Percentiles rank a stretch among this genome's conserved stretches.
These are phyloP conservation scores for Coenobita brevimanus DNA, from an alignment of 1,140 invertebrate species.

Conservation along the genomic window DNA sequence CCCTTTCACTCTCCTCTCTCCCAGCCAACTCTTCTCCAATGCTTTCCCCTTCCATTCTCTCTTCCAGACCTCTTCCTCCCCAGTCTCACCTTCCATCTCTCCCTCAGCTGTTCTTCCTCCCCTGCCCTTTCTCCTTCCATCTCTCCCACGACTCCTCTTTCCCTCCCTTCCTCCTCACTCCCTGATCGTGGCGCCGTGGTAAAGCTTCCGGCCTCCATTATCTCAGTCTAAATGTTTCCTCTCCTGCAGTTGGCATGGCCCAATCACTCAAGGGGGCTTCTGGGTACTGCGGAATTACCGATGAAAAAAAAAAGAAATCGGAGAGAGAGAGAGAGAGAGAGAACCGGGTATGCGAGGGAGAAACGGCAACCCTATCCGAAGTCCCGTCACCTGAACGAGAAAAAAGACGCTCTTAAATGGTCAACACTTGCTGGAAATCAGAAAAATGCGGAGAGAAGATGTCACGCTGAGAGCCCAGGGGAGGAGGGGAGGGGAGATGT, in stretches of 20 bases:
- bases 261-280: too few relatives aligned
- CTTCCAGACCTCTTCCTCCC: not conserved
- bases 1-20: not conserved
- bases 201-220: too few relatives aligned
- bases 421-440: slow-evolving; percentile 64
- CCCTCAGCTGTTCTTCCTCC: not conserved
- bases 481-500: slow-evolving; percentile 1
- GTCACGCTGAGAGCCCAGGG: slow-evolving; percentile 53
- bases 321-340: not conserved
- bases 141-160: not conserved
- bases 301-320: not conserved
- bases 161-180: not conserved
- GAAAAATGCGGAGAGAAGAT: slow-evolving; percentile 65
- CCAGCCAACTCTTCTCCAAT: not conserved
- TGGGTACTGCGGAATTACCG: too few relatives aligned
- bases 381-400: not conserved
- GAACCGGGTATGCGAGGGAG: not conserved
- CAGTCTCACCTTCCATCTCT: not conserved
- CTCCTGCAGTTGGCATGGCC: too few relatives aligned
- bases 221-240: too few relatives aligned
- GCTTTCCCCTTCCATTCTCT: too few relatives aligned
- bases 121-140: not conserved
- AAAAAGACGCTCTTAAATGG: slow-evolving; percentile 52
- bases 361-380: not conserved
- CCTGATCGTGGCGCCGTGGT: too few relatives aligned